Evolutionary conservation across 2,797 vertebrate species (phyloP), one percentile per base, ranked within the genome.

Genomic region (Lepus townsendii): DNA sequence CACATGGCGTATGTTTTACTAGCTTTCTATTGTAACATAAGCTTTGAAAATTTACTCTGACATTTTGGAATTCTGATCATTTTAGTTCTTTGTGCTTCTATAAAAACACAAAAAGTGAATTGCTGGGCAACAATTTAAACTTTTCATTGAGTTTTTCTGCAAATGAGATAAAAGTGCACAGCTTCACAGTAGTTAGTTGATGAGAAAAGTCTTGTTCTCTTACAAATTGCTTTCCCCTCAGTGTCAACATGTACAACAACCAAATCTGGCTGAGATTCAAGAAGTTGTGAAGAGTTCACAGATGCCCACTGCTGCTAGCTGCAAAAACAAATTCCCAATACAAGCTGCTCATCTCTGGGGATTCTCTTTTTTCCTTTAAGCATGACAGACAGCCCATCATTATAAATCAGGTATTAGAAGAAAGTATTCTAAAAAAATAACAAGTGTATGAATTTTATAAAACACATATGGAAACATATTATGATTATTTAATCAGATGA

Each of bases 21-120:
- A 86, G 62, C 63, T 78, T 77, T 92, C 52, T 66, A 57, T 35
- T 68, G 57, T 54, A 92, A 35, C 35, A 66, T 32, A 91, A 84
- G 5, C 62, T 90, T 72, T 87, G 54, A 75, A 38, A 88, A 87
- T 82, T 57, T 87, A 60, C 35, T 78, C n/a, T 47, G 57, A 66
- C 47, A 54, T 88, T 71, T 96, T 90, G 32, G 84, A 88, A 93
- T 94, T 85, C 13, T 83, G 75, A 93, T 75, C 38, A 83, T 91
- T 84, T 96, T 75, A 57, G 54, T 57, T 80, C 76, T 77, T 75
- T 66, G 42, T n/a, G 22, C 78, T 78, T 62, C 32, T 30, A 80
- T 83, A 88, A 57, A 91, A 85, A 52, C 32, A 57, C 30, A n/a
- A 90, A 87, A 91, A 95, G 54, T 71, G 65, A 90, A 73, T 79